These are phyloP conservation scores for Amblyornis subalaris DNA, from an alignment of 2,113 vertebrate genomes.

Conservation along the genomic window DNA sequence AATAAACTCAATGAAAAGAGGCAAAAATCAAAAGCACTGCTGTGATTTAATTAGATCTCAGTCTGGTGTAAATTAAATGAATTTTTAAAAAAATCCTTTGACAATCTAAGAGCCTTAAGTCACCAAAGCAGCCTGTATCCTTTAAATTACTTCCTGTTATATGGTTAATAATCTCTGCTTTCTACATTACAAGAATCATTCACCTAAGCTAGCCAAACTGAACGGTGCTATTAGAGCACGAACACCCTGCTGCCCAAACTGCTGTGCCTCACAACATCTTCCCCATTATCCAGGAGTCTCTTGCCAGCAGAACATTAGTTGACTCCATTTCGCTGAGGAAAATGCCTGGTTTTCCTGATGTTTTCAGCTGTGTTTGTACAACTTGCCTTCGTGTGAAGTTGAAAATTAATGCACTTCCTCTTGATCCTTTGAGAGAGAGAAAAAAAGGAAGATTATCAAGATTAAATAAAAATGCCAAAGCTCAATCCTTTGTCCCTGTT, in stretches of 20 bases:
- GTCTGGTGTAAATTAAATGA: background rate
- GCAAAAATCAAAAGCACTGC: background rate
- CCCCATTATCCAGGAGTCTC: background rate
- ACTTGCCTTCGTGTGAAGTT: constrained; percentile 17
- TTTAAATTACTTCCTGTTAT: constrained; percentile 53
- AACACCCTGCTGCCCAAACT: constrained; percentile 6
- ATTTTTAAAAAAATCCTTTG: background rate
- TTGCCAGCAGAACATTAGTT: constrained; percentile 6
- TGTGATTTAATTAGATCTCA: background rate
- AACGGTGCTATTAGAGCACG: background rate
- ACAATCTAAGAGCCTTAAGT: background rate
- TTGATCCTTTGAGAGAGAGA: background rate
- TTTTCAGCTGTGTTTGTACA: constrained; percentile 57
- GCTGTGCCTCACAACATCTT: background rate
- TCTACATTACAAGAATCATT: background rate
- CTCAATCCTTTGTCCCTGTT: background rate
- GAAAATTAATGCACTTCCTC: constrained; percentile 42
- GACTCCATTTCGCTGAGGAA: constrained; percentile 11
- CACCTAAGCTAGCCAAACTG: background rate
- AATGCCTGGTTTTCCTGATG: constrained; percentile 25
- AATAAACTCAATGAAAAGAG: background rate
- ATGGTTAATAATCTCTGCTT: constrained; percentile 35
- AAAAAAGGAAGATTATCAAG: background rate
- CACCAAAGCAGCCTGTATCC: background rate
- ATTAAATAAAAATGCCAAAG: constrained; percentile 22